These are phyloP conservation scores for Umimayanthus kanabou DNA, from an alignment of 92 coral and sea anemone species.

Conservation along the genomic window DNA sequence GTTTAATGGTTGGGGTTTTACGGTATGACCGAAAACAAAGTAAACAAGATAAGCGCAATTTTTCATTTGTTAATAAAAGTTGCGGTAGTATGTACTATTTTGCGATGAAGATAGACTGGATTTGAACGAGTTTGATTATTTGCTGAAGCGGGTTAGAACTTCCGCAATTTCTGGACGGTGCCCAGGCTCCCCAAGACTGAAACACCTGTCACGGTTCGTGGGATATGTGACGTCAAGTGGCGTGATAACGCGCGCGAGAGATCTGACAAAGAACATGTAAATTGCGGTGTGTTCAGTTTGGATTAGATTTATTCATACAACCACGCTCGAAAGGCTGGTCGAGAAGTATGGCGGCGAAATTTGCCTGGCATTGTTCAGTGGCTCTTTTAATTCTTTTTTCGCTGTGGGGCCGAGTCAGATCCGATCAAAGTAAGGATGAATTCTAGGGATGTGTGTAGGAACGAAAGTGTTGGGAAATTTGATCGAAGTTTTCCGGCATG, in stretches of 20 bases:
- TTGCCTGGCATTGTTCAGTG: constrained; percentile 13
- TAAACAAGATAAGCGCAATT: too few species aligned
- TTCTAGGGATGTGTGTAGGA: neutral
- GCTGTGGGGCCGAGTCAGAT: constrained; percentile 8
- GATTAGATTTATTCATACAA: constrained; percentile 29
- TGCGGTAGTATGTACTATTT: too few species aligned
- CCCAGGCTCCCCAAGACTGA: neutral
- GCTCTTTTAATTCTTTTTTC: neutral
- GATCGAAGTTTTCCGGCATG: neutral
- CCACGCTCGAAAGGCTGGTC: constrained; percentile 26
- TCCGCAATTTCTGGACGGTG: neutral
- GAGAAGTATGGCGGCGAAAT: constrained; percentile 18
- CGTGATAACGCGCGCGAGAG: constrained; percentile 35
- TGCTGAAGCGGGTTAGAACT: neutral
- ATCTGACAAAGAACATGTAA: constrained; percentile 21
- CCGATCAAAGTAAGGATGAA: constrained; percentile 10
- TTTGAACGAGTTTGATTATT: too few species aligned
- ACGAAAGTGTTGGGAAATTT: neutral
- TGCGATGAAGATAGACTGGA: too few species aligned
- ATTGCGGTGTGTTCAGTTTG: constrained; percentile 23
- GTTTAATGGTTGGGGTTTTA: too few species aligned
- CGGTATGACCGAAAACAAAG: neutral
- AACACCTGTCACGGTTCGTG: constrained; percentile 38
- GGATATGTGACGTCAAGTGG: constrained; percentile 40
- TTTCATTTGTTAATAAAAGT: too few species aligned